Evolutionary conservation across 2,113 vertebrate genomes (phyloP).

Genomic region (Aegotheles bennettii): DNA sequence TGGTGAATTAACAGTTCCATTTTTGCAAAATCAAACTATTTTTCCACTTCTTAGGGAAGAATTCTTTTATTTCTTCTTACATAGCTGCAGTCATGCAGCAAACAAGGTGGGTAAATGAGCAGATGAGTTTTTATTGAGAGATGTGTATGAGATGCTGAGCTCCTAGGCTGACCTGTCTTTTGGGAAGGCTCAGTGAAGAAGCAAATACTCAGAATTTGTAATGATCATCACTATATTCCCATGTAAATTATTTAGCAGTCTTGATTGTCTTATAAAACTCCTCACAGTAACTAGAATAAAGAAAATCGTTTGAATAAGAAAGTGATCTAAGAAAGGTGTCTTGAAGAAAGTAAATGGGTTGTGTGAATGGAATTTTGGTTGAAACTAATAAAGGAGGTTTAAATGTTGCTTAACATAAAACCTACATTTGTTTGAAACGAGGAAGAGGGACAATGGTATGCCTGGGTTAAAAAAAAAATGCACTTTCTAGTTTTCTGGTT

Average conservation of each 20-base stretch:
- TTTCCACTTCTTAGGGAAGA: not conserved
- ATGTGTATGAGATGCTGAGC: not conserved
- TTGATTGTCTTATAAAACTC: not conserved
- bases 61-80: not conserved
- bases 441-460: not conserved
- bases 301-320: not conserved
- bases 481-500: not conserved
- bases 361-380: not conserved
- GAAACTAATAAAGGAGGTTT: not conserved
- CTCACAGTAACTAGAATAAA: not conserved
- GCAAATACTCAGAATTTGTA: not conserved
- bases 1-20: not conserved
- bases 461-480: not conserved
- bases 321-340: not conserved
- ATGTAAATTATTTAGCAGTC: not conserved
- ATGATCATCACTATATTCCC: not conserved
- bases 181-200: not conserved
- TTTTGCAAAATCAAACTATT: not conserved
- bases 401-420: not conserved
- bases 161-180: not conserved
- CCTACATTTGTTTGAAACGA: not conserved
- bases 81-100: not conserved
- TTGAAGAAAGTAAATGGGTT: not conserved
- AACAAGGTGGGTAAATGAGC: not conserved
- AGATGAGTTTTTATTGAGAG: not conserved